Evolutionary conservation across 2,797 vertebrate genomes (phyloP).

Genomic region (Spinus olivaceus): DNA sequence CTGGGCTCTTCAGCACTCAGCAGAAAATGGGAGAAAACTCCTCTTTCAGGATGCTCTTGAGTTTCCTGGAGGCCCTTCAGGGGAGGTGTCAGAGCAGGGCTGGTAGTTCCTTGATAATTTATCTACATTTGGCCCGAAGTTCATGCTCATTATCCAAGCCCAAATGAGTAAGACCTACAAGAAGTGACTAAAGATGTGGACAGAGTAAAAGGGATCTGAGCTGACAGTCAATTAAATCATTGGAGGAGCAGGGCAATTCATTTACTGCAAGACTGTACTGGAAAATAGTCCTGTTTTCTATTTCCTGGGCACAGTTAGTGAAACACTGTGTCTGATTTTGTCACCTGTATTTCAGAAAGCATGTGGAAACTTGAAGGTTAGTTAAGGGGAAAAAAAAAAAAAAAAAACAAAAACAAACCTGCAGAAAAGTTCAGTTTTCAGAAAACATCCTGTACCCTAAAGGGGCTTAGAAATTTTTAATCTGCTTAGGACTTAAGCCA

Average conservation of each 20-base stretch:
- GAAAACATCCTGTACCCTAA: not conserved
- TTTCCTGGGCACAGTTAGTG: not conserved
- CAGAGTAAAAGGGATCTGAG: not conserved
- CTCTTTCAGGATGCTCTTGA: not conserved
- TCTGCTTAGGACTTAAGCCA: constrained; percentile 29
- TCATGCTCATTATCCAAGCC: not conserved
- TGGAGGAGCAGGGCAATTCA: not conserved
- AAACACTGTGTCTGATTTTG: not conserved
- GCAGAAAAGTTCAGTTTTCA: not conserved
- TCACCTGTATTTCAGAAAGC: not conserved
- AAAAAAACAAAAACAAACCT: not conserved
- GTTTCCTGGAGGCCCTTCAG: not conserved
- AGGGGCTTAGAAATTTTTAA: constrained; percentile 49
- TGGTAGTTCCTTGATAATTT: not conserved
- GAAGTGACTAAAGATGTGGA: not conserved
- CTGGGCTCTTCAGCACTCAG: not conserved
- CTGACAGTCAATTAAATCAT: not conserved
- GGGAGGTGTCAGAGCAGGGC: too few species aligned
- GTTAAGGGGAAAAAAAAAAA: not conserved
- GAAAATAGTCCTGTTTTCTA: not conserved
- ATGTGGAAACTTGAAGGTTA: not conserved
- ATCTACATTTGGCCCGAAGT: not conserved
- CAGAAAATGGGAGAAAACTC: not conserved
- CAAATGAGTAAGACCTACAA: not conserved
- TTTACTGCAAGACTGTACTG: not conserved